Evolutionary conservation across 2,888 invertebrate species (phyloP).

Genomic region (Blastobasis adustella): DNA sequence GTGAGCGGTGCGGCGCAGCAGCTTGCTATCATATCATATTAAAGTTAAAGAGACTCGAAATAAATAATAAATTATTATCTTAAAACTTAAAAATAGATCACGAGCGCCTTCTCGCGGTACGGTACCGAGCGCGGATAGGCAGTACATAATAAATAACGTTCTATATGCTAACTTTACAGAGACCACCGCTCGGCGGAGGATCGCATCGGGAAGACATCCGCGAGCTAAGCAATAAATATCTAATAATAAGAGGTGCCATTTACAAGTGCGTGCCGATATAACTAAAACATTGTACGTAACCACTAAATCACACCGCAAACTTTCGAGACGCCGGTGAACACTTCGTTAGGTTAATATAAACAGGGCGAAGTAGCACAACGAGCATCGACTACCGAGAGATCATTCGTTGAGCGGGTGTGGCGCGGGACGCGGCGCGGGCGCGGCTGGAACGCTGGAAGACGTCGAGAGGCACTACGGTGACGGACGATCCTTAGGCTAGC

Average conservation of each 20-base stretch:
- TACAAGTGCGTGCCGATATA: slow-evolving; percentile 72
- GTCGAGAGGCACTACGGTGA: slow-evolving; percentile 68
- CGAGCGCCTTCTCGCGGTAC: slow-evolving; percentile 74
- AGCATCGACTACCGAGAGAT: slow-evolving; percentile 72
- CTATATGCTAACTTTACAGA: slow-evolving; percentile 74
- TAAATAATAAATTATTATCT: slow-evolving; percentile 76
- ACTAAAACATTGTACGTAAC: slow-evolving; percentile 50
- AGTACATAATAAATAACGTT: slow-evolving; percentile 72
- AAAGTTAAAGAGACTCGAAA: slow-evolving; percentile 74
- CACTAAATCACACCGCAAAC: slow-evolving; percentile 72
- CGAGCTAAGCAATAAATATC: slow-evolving; percentile 72
- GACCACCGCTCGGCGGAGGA: slow-evolving; percentile 73
- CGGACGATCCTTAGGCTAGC: slow-evolving; percentile 67
- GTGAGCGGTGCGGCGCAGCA: slow-evolving; percentile 69
- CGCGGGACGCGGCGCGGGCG: slow-evolving; percentile 50
- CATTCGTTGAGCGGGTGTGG: slow-evolving; percentile 71
- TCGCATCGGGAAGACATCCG: slow-evolving; percentile 72
- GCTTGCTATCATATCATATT: slow-evolving; percentile 46
- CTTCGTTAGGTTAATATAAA: slow-evolving; percentile 63
- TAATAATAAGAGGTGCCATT: slow-evolving; percentile 71
- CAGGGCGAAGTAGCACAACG: slow-evolving; percentile 57
- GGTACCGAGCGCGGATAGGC: slow-evolving; percentile 71
- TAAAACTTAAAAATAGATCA: slow-evolving; percentile 75
- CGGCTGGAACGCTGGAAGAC: slow-evolving; percentile 67
- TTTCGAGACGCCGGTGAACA: slow-evolving; percentile 70